These are phyloP conservation scores for Eurosta solidaginis DNA, from an alignment of 1,140 invertebrate genomes.

Conservation along the genomic window DNA sequence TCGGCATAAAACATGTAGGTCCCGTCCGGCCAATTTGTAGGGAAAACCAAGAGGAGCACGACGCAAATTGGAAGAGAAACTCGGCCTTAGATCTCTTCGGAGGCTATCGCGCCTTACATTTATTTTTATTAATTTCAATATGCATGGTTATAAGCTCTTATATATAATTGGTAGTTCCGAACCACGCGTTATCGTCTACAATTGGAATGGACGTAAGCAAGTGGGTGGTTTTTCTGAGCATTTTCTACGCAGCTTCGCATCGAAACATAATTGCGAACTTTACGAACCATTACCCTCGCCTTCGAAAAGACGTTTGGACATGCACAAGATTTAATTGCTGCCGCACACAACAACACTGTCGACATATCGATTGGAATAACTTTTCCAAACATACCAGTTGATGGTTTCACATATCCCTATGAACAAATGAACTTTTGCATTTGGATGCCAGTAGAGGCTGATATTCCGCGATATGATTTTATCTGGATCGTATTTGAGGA, in stretches of 20 bases:
- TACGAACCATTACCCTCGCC: slow-evolving; percentile 35
- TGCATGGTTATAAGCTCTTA: slow-evolving; percentile 39
- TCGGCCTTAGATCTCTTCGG: no score
- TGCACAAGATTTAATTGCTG: slow-evolving; percentile 38
- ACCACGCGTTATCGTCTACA: slow-evolving; percentile 45
- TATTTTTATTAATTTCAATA: no score
- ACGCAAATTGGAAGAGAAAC: no score
- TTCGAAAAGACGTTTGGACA: slow-evolving; percentile 35
- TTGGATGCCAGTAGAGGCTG: slow-evolving; percentile 47
- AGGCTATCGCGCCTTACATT: no score
- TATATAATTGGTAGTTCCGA: slow-evolving; percentile 43
- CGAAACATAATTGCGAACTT: slow-evolving; percentile 43
- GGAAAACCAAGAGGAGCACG: no score
- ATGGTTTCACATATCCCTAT: slow-evolving; percentile 44
- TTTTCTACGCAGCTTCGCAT: slow-evolving; percentile 44
- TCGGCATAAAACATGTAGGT: no score
- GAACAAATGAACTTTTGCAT: slow-evolving; percentile 50
- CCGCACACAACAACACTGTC: slow-evolving; percentile 44
- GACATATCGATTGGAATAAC: slow-evolving; percentile 47
- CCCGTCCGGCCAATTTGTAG: no score
- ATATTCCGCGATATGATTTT: slow-evolving; percentile 46
- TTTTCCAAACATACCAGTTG: slow-evolving; percentile 38
- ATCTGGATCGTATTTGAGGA: slow-evolving; percentile 48
- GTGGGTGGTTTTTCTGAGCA: slow-evolving; percentile 47
- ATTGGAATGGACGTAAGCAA: slow-evolving; percentile 35